These are phyloP conservation scores for Campoletis sonorensis DNA, from an alignment of 1,140 invertebrate species.

Conservation along the genomic window DNA sequence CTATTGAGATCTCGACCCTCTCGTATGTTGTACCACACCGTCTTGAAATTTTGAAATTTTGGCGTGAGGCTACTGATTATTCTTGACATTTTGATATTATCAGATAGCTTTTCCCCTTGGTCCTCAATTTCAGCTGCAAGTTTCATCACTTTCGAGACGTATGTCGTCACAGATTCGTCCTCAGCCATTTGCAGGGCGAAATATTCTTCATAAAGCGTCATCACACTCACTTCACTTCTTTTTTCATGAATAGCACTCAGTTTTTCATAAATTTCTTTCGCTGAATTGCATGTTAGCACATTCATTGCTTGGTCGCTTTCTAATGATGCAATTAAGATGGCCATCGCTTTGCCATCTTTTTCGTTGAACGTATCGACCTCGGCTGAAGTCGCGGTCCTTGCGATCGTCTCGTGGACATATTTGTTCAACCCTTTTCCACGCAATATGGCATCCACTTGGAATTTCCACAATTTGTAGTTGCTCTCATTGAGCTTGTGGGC, in stretches of 20 bases:
- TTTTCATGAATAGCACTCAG: slow-evolving; percentile 31
- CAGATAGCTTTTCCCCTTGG: slow-evolving; percentile 47
- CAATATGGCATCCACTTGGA: slow-evolving; percentile 29
- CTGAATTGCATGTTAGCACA: slow-evolving; percentile 32
- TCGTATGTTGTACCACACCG: slow-evolving; percentile 52
- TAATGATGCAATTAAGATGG: slow-evolving; percentile 15
- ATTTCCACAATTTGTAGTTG: slow-evolving; percentile 38
- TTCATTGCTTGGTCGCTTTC: slow-evolving; percentile 15
- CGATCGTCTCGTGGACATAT: background rate
- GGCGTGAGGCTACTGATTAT: slow-evolving; percentile 48
- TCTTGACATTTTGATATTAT: slow-evolving; percentile 51
- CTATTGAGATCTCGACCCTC: slow-evolving; percentile 46
- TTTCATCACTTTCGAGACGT: slow-evolving; percentile 48
- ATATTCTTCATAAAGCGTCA: slow-evolving; percentile 32
- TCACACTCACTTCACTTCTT: slow-evolving; percentile 27
- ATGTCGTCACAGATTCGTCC: slow-evolving; percentile 48
- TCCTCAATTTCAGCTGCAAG: slow-evolving; percentile 51
- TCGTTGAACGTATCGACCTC: background rate
- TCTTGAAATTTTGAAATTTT: slow-evolving; percentile 52
- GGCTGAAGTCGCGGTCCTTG: background rate
- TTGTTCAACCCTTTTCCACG: slow-evolving; percentile 17
- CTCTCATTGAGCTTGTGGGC: slow-evolving; percentile 17
- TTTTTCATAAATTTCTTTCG: slow-evolving; percentile 34
- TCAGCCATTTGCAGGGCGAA: slow-evolving; percentile 47
- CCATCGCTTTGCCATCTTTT: slow-evolving; percentile 36